Conservation (phyloP, 2,888 invertebrate genomes). For the Cenopis cana region DNA sequence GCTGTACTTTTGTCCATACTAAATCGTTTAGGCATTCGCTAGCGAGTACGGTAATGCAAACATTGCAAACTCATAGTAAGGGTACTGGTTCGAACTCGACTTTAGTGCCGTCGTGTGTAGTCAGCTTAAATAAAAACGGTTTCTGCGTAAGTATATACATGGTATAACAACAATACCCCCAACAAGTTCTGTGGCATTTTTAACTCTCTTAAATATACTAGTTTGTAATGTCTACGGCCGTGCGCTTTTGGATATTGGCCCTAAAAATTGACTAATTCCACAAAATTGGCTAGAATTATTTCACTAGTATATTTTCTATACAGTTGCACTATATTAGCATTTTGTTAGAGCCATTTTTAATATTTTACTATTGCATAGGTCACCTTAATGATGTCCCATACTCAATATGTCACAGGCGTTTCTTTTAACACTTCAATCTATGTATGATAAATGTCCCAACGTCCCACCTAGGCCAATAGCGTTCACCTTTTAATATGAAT, state of each 20-base stretch:
- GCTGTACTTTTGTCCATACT: too few relatives aligned
- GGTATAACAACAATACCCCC: background rate
- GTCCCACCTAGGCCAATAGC: too few relatives aligned
- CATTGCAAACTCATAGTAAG: too few relatives aligned
- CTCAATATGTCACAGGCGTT: background rate
- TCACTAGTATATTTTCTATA: background rate
- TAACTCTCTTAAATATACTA: background rate
- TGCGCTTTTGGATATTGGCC: conserved; percentile 9
- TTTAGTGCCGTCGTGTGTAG: background rate
- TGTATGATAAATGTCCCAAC: background rate
- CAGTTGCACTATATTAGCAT: background rate
- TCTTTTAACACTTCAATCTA: too few relatives aligned
- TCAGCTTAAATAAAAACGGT: conserved; percentile 3
- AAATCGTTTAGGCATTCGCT: too few relatives aligned
- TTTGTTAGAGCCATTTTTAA: background rate
- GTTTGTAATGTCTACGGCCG: background rate
- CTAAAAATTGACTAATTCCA: background rate
- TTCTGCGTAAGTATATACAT: conserved; percentile 5
- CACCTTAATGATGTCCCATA: background rate
- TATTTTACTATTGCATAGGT: background rate
- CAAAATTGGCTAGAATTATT: background rate
- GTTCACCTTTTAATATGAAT: too few relatives aligned
- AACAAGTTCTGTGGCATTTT: background rate
- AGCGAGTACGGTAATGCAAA: too few relatives aligned
- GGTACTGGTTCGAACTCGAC: background rate